Conservation (phyloP, 2,113 vertebrate species). For the Cochlearius cochlearius region DNA sequence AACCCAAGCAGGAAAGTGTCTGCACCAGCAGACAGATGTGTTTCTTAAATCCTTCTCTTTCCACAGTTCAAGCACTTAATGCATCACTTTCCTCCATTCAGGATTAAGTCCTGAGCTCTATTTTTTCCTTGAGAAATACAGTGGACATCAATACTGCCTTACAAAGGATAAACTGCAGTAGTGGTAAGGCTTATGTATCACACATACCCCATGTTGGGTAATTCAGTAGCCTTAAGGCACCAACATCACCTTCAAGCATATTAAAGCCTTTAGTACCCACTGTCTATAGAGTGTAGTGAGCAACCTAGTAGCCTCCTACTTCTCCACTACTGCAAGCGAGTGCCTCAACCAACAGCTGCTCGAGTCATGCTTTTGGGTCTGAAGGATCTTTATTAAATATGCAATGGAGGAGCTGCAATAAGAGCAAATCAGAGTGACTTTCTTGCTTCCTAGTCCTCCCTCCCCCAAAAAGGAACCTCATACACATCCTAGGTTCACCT, state of each 20-base stretch:
- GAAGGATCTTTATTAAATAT: not conserved
- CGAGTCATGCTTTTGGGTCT: not conserved
- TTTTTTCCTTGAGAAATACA: not conserved
- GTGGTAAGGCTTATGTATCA: not conserved
- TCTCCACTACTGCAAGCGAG: not conserved
- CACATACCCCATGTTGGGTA: fast-evolving
- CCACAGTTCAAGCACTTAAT: not conserved
- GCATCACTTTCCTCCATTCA: not conserved
- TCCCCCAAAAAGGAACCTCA: not conserved
- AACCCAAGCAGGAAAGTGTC: not conserved
- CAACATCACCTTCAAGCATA: not conserved
- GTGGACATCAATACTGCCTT: not conserved
- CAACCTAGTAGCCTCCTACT: not conserved
- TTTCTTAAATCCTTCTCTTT: not conserved
- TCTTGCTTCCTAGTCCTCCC: not conserved
- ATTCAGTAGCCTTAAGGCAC: not conserved
- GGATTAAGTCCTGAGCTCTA: not conserved
- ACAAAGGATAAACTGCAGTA: not conserved
- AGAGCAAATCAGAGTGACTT: not conserved
- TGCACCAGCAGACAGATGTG: not conserved
- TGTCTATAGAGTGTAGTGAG: not conserved
- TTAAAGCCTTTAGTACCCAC: not conserved
- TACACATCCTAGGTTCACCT: not conserved
- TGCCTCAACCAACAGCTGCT: not conserved
- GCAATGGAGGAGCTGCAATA: not conserved